phyloP scores from a whole-genome alignment of 2,888 invertebrate species.

The Adela reaumurella region DNA sequence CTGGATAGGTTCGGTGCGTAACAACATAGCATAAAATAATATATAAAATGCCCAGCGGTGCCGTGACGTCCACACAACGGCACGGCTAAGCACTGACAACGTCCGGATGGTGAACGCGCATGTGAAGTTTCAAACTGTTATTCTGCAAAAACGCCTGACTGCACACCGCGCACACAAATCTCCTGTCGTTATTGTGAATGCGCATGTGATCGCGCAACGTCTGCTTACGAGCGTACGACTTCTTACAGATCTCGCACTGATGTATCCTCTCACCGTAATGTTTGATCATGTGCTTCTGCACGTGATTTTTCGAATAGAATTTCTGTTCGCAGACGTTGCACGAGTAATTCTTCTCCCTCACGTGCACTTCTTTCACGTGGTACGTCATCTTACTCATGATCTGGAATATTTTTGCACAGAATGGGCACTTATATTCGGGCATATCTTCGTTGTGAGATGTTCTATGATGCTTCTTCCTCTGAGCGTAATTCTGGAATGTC shows the following conservation, averaged over 20 bases:
- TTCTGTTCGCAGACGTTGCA: conserved; percentile 46
- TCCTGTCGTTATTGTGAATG: conserved; percentile 29
- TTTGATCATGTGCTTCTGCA: conserved; percentile 49
- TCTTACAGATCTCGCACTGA: conserved; percentile 44
- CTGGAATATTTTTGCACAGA: conserved; percentile 30
- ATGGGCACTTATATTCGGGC: conserved; percentile 26
- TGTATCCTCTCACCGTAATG: conserved; percentile 44
- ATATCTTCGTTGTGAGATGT: conserved; percentile 23
- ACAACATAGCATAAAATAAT: no score
- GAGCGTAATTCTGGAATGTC: conserved; percentile 27
- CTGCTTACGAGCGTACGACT: conserved; percentile 41
- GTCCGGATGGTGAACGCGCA: conserved; percentile 27
- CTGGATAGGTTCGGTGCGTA: no score
- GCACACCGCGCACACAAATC: conserved; percentile 24
- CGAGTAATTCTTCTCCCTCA: conserved; percentile 37
- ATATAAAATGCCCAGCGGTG: no score
- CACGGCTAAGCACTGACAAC: conserved; percentile 9
- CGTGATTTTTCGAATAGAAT: conserved; percentile 47
- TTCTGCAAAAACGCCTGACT: conserved; percentile 29
- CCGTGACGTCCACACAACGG: no score
- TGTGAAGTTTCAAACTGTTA: conserved; percentile 27
- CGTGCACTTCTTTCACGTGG: conserved; percentile 40
- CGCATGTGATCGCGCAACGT: conserved; percentile 36
- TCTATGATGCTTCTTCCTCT: conserved; percentile 29
- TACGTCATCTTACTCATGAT: conserved; percentile 31